Evolutionary conservation across 2,113 vertebrate species (phyloP).

Genomic region (Antechinus flavipes): DNA sequence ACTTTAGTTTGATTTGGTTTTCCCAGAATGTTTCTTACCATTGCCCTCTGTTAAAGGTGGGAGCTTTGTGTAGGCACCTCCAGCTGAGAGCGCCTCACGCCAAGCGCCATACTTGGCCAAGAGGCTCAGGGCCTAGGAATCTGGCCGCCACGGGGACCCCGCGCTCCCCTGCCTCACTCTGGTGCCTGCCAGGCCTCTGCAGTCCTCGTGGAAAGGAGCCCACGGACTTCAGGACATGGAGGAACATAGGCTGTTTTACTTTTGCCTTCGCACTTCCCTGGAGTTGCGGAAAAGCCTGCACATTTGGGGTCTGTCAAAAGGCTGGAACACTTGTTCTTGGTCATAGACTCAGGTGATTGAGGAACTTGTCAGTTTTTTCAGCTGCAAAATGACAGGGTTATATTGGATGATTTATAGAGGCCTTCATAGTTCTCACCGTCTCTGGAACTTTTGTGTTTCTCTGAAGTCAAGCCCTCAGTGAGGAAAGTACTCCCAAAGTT

Average conservation of each 20-base stretch:
- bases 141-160: background rate
- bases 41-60: background rate
- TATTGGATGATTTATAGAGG: background rate
- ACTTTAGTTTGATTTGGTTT: background rate
- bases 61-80: background rate
- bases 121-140: background rate
- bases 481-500: background rate
- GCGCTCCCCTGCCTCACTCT: too few relatives aligned
- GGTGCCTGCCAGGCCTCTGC: background rate
- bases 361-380: background rate
- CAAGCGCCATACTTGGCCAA: background rate
- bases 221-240: background rate
- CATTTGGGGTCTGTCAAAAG: background rate
- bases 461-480: background rate
- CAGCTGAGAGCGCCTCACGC: background rate
- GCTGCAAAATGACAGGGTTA: background rate
- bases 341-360: background rate
- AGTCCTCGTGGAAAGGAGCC: background rate
- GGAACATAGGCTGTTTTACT: background rate
- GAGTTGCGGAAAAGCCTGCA: background rate
- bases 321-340: background rate
- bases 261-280: background rate
- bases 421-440: background rate
- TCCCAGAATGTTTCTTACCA: background rate
- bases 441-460: background rate